A percentile compares a stretch with the other conserved stretches of the same genome.
phyloP scores from a whole-genome alignment of 2,113 vertebrate genomes.

The Calonectris borealis region DNA sequence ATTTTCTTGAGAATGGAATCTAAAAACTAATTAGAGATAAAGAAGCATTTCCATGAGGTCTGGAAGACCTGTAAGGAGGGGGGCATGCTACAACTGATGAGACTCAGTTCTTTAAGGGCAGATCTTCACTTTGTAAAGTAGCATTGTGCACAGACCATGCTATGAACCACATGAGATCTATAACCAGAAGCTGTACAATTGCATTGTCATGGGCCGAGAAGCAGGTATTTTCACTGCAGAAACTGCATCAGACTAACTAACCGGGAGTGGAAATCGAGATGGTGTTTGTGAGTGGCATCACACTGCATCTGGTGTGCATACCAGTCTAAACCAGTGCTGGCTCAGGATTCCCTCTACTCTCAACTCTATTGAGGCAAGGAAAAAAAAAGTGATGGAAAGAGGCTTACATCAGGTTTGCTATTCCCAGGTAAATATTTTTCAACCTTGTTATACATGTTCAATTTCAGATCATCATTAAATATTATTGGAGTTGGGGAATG shows the following conservation, averaged over 20 bases:
- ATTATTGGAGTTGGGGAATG: not conserved
- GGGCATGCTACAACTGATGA: not conserved
- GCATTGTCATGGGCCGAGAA: fast-evolving
- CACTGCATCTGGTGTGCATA: not conserved
- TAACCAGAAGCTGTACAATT: not conserved
- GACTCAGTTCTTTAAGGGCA: not conserved
- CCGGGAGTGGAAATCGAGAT: not conserved
- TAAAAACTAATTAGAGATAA: not conserved
- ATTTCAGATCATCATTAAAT: not conserved
- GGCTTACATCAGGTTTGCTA: not conserved
- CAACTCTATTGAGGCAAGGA: not conserved
- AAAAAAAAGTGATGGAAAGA: not conserved
- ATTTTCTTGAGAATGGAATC: not conserved
- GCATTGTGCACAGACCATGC: not conserved
- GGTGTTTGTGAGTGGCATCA: not conserved
- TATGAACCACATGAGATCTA: not conserved
- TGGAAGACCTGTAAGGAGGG: not conserved
- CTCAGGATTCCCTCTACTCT: not conserved
- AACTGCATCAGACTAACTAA: not conserved
- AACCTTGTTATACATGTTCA: not conserved
- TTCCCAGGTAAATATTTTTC: not conserved
- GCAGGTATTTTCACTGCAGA: not conserved
- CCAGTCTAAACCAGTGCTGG: not conserved
- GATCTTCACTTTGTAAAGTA: not conserved
- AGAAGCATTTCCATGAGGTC: not conserved